Percentiles rank a stretch among this genome's conserved stretches.
phyloP scores from a whole-genome alignment of 2,797 vertebrate genomes.

The Todus mexicanus region DNA sequence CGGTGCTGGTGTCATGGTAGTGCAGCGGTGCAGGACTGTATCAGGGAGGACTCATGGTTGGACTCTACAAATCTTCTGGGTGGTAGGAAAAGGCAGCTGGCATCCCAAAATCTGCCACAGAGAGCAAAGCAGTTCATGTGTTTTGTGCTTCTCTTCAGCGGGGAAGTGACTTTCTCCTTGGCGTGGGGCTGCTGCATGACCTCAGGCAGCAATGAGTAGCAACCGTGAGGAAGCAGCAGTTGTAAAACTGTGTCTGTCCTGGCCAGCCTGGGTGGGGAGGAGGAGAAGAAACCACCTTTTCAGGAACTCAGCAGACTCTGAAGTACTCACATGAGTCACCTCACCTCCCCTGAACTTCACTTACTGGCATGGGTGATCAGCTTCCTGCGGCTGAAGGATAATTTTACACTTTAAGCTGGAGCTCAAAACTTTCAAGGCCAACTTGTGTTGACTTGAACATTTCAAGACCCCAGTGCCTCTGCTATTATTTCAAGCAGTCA shows the following conservation, averaged over 20 bases:
- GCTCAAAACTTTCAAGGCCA: constrained; percentile 17
- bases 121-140: accelerated
- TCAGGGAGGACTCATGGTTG: neutral
- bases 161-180: neutral
- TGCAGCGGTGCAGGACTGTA: accelerated
- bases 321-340: neutral
- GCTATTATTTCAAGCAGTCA: constrained; percentile 44
- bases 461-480: constrained; percentile 27
- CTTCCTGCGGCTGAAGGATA: constrained; percentile 35
- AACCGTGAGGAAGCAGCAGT: neutral
- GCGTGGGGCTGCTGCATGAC: neutral
- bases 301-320: neutral
- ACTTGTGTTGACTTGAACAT: constrained; percentile 49
- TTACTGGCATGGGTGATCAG: neutral
- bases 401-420: constrained; percentile 36
- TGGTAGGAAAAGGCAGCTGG: neutral
- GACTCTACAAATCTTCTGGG: neutral
- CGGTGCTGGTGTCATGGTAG: neutral
- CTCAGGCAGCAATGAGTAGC: neutral
- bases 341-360: neutral
- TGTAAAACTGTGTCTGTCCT: neutral
- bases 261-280: neutral
- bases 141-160: neutral
- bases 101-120: accelerated
- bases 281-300: neutral